phyloP scores from a whole-genome alignment of 2,113 vertebrate genomes.

The Mormyrus lacerda region DNA sequence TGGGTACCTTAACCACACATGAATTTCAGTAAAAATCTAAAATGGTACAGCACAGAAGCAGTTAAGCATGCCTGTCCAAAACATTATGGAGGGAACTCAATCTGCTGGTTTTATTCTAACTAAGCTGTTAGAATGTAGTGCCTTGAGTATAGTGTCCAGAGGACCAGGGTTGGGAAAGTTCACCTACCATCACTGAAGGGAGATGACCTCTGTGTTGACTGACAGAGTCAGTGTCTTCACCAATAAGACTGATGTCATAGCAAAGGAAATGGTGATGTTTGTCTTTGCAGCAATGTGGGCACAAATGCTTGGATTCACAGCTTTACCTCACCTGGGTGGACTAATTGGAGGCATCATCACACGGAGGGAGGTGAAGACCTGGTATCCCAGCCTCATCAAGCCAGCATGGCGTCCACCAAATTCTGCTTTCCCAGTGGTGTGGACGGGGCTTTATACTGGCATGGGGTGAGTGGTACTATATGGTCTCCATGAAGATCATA shows the following conservation, averaged over 20 bases:
- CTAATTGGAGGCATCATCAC: slow-evolving; percentile 64
- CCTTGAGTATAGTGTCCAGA: background rate
- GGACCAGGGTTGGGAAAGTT: background rate
- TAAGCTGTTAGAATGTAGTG: background rate
- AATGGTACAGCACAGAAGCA: background rate
- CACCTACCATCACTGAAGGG: background rate
- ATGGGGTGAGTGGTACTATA: slow-evolving; percentile 66
- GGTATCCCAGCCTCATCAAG: slow-evolving; percentile 68
- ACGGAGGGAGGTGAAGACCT: slow-evolving; percentile 54
- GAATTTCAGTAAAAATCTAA: background rate
- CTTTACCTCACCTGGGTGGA: slow-evolving; percentile 75
- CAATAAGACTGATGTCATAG: background rate
- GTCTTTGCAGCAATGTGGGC: slow-evolving; percentile 62
- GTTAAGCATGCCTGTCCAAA: background rate
- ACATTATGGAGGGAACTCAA: background rate
- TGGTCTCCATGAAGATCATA: background rate
- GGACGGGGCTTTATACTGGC: slow-evolving; percentile 72
- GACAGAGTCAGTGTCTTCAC: background rate
- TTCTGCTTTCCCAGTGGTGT: slow-evolving; percentile 64
- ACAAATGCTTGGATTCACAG: slow-evolving; percentile 63
- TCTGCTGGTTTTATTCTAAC: background rate
- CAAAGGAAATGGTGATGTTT: background rate
- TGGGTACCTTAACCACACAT: background rate
- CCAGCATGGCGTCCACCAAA: slow-evolving; percentile 74
- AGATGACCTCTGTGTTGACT: background rate